Evolutionary conservation across 2,797 vertebrate species (phyloP).

Genomic region (Myiotriccus ornatus): DNA sequence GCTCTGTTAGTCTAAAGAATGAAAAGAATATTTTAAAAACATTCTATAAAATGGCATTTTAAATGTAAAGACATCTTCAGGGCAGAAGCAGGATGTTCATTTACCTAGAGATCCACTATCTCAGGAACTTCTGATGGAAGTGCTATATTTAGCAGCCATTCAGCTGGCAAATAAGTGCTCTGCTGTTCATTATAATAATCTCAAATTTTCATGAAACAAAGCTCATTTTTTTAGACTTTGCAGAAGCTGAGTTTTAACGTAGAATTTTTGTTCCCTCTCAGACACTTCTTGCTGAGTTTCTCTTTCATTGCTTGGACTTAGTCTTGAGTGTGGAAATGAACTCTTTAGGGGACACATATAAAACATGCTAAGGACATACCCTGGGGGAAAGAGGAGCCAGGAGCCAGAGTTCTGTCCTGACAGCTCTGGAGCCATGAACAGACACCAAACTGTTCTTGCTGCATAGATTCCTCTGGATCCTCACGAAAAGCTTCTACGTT

Average conservation of each 20-base stretch:
- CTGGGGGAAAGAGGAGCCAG: background rate
- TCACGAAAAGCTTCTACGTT: background rate
- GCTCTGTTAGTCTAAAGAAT: background rate
- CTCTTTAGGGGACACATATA: background rate
- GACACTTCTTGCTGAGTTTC: background rate
- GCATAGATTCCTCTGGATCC: background rate
- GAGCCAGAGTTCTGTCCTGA: background rate
- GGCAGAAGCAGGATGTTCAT: background rate
- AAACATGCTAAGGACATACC: background rate
- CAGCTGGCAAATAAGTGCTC: background rate
- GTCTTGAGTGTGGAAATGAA: background rate
- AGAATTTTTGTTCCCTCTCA: background rate
- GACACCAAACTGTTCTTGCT: background rate
- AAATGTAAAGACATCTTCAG: slow-evolving; percentile 11
- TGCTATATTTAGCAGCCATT: slow-evolving; percentile 30
- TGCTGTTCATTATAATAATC: background rate
- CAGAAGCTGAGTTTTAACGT: background rate
- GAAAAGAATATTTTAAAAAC: background rate
- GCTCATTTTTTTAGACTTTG: background rate
- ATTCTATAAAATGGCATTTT: background rate
- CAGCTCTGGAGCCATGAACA: background rate
- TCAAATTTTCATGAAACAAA: slow-evolving; percentile 6
- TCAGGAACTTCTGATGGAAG: background rate
- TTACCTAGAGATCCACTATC: background rate
- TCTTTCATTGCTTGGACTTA: background rate